Evolutionary conservation across 2,888 invertebrate genomes (phyloP), one percentile per base, ranked within the genome.

Genomic region (Cyrtodaria siliqua): DNA sequence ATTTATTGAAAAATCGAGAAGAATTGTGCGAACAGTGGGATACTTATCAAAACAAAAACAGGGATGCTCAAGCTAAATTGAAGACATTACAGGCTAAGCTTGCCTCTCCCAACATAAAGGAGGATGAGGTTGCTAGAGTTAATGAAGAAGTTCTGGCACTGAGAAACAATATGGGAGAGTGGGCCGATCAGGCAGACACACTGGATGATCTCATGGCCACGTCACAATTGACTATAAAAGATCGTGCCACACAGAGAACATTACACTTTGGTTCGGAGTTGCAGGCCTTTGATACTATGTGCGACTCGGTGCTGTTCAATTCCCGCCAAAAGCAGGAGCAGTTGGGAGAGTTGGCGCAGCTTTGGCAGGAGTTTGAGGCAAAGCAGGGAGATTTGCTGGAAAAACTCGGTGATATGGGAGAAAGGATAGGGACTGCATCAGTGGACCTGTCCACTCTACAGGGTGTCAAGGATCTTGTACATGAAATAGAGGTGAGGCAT

Each of bases 11-110:
- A 50, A 87, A 85, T 42, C 85, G 91, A 16, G 90, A 91, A 40
- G 87, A 91, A 53, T 75, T 92, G 24, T 91, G 93, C 74, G 82
- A 90, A 38, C 86, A 89, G 27, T 91, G 97, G 97, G 95, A 95
- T 0, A 97, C 97, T 86, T 94, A 97, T 27, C 93, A 97, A 9
- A 96, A 95, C 85, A 97, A 97, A 96, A 95, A 96, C 84, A 95
- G 96, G 62, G 97, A 97, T 82, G 95, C 96, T 0, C 95, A 95
- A 80, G 96, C 96, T 84, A 97, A 96, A 90, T 92, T 97, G 52
- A 95, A 95, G 70, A 96, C 97, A 85, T 95, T 96, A 74, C 96
- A 96, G 87, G 96, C 96, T 87, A 96, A 96, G 91, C 94, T 96
- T 6, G 96, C 96, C 71, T 96, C 96, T 27, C 95, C 96, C 12